These are phyloP conservation scores for Coreoperca whiteheadi DNA, from an alignment of 2,113 vertebrate species.

Conservation along the genomic window DNA sequence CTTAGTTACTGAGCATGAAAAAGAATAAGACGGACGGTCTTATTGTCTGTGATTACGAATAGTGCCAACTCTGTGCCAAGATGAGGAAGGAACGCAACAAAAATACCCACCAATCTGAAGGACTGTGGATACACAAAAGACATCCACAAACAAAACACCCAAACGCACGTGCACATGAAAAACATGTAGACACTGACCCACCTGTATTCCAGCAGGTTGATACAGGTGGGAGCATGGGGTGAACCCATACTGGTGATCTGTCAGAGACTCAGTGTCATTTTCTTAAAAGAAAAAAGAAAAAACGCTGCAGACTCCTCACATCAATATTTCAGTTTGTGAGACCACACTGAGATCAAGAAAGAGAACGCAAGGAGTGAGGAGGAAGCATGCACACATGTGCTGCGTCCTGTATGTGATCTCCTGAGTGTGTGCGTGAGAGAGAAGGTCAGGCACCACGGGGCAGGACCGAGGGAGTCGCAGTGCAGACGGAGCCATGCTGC, in stretches of 20 bases:
- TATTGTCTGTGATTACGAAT: too few relatives aligned
- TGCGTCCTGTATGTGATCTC: not conserved
- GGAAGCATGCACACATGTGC: conserved; percentile 6
- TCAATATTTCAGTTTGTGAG: conserved; percentile 61
- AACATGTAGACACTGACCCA: not conserved
- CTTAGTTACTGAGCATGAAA: not conserved
- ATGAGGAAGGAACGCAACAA: not conserved
- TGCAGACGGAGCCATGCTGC: conserved; percentile 29
- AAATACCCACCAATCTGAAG: not conserved
- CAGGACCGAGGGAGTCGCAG: not conserved
- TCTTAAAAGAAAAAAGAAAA: not conserved
- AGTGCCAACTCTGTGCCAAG: not conserved
- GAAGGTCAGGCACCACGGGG: conserved; percentile 26
- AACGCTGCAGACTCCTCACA: conserved; percentile 20
- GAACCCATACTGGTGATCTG: conserved; percentile 8
- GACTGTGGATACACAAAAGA: not conserved
- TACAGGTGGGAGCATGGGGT: conserved; percentile 6
- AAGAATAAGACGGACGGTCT: not conserved
- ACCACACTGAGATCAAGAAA: conserved; percentile 52
- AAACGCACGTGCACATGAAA: not conserved
- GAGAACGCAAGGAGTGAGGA: not conserved
- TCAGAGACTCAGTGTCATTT: conserved; percentile 22
- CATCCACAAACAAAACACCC: not conserved
- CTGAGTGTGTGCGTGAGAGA: conserved; percentile 9
- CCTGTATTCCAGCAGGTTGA: not conserved